Conservation (phyloP, 2,113 vertebrate species). For the Bothrops jararaca region DNA sequence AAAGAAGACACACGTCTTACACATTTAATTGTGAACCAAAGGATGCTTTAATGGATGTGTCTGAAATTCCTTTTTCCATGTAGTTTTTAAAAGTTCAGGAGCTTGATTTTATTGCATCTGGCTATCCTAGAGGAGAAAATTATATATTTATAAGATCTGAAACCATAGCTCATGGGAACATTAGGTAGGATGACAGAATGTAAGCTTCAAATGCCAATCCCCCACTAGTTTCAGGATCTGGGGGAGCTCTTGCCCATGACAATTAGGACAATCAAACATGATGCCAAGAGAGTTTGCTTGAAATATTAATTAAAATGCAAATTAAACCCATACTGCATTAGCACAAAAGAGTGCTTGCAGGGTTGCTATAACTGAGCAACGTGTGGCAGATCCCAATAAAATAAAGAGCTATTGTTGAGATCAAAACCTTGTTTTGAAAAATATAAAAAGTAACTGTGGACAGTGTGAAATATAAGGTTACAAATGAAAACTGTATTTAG, state of each 20-base stretch:
- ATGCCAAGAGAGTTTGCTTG: constrained; percentile 59
- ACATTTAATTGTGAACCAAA: neutral
- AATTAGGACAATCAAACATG: constrained; percentile 2
- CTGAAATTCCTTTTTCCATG: neutral
- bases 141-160: neutral
- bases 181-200: neutral
- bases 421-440: neutral
- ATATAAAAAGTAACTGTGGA: constrained; percentile 26
- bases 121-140: neutral
- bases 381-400: constrained; percentile 53
- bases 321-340: constrained; percentile 61
- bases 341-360: constrained; percentile 59
- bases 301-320: constrained; percentile 76
- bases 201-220: neutral
- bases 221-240: neutral
- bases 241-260: neutral
- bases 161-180: neutral
- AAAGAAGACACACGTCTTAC: neutral
- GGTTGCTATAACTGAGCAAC: constrained; percentile 55
- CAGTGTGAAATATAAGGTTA: constrained; percentile 6
- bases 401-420: constrained; percentile 23
- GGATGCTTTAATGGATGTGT: neutral
- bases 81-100: neutral
- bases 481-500: neutral
- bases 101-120: neutral